Evolutionary conservation across 2,888 invertebrate species (phyloP), one percentile per base, ranked within the genome.

Genomic region (Amiota mariae): DNA sequence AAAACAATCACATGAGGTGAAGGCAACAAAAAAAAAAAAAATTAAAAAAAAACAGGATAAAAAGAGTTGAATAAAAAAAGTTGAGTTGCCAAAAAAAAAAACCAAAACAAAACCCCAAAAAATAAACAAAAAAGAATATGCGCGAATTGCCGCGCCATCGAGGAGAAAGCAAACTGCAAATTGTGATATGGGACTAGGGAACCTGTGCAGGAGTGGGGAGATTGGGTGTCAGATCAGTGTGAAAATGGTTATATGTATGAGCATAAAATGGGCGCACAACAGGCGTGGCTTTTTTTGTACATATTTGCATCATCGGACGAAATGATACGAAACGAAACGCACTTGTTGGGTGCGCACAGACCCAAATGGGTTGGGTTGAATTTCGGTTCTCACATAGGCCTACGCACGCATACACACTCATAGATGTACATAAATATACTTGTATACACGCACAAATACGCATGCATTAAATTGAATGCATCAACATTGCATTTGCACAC

Each of bases 21-120:
- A 70, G 57, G 13, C 51, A 24, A 18, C 20, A 54, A 56, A 36
- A 54, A 68, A 54, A 54, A 15, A 54, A 54, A 24, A 24, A 13
- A 49, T 18, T 1, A 68, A 68, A 66, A 18, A 70, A 54, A 8
- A 24, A 24, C 10, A n/a, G 8, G 8, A 47, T 54, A 68, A 49
- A 68, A 24, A 24, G 24, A 24, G 24, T 3, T 24, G 24, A 66
- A 46, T 8, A 66, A 66, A 48, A 66, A 54, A 24, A 24, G 24
- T 24, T 24, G 24, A 24, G 24, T 24, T 47, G 8, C 70, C 63
- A 57, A 63, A 71, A 54, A 59, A 54, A 75, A 73, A 74, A 63
- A 70, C 66, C 56, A 67, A 70, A 73, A 75, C 63, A 75, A 76
- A 73, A 46, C 56, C 64, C 18, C 51, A 18, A 36, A 61, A 59